These are phyloP conservation scores for Chouioia cunea DNA, from an alignment of 2,888 invertebrate species.

Conservation along the genomic window DNA sequence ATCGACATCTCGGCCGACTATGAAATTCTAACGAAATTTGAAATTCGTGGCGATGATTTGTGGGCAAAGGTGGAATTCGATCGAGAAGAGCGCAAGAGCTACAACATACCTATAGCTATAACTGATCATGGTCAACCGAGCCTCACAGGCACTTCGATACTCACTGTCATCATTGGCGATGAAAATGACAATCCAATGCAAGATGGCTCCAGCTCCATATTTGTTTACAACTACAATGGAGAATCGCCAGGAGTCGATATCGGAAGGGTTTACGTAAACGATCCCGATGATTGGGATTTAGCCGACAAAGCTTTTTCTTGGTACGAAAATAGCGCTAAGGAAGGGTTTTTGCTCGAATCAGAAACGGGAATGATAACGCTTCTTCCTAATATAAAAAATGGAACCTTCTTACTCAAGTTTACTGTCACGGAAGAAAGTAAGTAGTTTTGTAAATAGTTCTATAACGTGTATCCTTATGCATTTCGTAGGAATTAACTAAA, in stretches of 20 bases:
- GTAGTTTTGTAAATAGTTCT: slow-evolving; percentile 1
- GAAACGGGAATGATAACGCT: slow-evolving; percentile 91
- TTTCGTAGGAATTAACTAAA: background rate
- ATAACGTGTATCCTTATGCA: background rate
- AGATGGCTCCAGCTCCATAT: slow-evolving; percentile 89
- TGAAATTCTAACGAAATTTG: slow-evolving; percentile 80
- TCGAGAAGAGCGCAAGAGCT: slow-evolving; percentile 88
- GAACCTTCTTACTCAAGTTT: slow-evolving; percentile 82
- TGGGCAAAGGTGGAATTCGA: slow-evolving; percentile 84
- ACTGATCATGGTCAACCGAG: slow-evolving; percentile 84
- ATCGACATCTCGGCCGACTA: slow-evolving; percentile 75
- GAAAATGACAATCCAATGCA: slow-evolving; percentile 93
- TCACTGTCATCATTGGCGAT: slow-evolving; percentile 94
- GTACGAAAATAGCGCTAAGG: slow-evolving; percentile 72
- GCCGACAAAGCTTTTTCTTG: slow-evolving; percentile 90
- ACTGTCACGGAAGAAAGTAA: slow-evolving; percentile 78
- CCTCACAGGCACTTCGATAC: slow-evolving; percentile 83
- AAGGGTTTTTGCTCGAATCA: slow-evolving; percentile 80
- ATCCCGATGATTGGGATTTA: slow-evolving; percentile 97
- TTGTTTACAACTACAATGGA: slow-evolving; percentile 95
- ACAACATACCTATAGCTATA: slow-evolving; percentile 89
- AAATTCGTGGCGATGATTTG: slow-evolving; percentile 78
- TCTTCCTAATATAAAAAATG: slow-evolving; percentile 80
- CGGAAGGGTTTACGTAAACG: slow-evolving; percentile 93
- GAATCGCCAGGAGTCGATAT: slow-evolving; percentile 85